phyloP scores from a whole-genome alignment of 2,113 vertebrate species.

The Platichthys stellatus region DNA sequence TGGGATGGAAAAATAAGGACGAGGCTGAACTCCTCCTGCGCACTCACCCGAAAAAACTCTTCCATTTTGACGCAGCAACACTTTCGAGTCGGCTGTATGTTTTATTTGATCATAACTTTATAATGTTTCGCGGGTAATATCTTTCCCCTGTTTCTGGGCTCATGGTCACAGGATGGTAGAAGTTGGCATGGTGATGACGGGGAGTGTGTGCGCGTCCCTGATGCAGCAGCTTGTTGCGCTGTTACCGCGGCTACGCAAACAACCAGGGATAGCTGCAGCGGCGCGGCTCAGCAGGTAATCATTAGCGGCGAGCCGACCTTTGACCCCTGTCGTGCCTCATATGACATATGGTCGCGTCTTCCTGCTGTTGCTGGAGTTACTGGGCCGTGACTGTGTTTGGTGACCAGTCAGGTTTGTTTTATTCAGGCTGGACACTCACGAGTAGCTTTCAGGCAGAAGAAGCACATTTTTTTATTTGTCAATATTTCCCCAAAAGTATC shows the following conservation, averaged over 20 bases:
- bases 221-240: constrained; percentile 11
- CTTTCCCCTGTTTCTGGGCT: constrained; percentile 4
- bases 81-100: too few relatives aligned
- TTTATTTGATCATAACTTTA: neutral
- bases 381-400: constrained; percentile 32
- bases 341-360: constrained; percentile 56
- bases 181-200: neutral
- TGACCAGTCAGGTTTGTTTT: neutral
- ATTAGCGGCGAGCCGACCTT: constrained; percentile 53
- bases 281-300: constrained; percentile 63
- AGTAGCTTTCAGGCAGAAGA: neutral
- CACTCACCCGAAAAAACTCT: neutral
- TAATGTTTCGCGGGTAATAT: neutral
- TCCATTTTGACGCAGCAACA: constrained; percentile 2
- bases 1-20: constrained; percentile 15
- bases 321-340: constrained; percentile 52
- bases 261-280: constrained; percentile 30
- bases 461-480: neutral
- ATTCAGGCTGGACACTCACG: neutral
- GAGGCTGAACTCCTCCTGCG: constrained; percentile 24
- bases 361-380: constrained; percentile 63
- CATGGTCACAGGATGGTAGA: neutral
- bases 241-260: constrained; percentile 56
- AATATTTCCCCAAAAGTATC: neutral
- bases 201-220: constrained; percentile 1